Evolutionary conservation across 2,113 vertebrate genomes (phyloP).

Genomic region (Colius striatus): DNA sequence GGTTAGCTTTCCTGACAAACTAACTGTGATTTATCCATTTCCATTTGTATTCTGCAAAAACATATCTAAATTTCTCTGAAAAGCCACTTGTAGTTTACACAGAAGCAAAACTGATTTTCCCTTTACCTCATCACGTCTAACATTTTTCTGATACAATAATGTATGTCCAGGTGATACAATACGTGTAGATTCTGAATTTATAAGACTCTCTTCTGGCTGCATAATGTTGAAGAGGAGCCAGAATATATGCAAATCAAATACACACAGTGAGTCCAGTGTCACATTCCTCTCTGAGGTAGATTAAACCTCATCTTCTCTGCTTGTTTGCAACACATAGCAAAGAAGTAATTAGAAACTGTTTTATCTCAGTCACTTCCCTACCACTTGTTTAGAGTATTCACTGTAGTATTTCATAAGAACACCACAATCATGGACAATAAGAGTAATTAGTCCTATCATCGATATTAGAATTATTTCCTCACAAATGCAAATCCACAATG

Average conservation of each 20-base stretch:
- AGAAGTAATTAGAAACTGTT: slow-evolving; percentile 2
- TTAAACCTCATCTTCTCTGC: slow-evolving; percentile 6
- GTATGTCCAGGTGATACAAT: background rate
- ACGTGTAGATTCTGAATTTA: background rate
- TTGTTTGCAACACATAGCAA: background rate
- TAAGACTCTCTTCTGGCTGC: slow-evolving; percentile 19
- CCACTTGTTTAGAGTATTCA: background rate
- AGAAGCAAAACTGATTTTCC: background rate
- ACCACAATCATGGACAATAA: background rate
- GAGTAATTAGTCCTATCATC: slow-evolving; percentile 7
- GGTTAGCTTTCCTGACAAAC: background rate
- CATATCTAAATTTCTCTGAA: background rate
- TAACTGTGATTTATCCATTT: background rate
- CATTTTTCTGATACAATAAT: background rate
- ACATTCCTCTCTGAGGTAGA: slow-evolving; percentile 11
- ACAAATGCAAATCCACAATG: background rate
- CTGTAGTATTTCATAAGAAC: background rate
- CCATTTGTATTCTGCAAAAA: background rate
- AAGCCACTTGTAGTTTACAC: background rate
- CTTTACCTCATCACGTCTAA: background rate
- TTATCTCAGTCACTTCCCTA: background rate
- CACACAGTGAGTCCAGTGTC: background rate
- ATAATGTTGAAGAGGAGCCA: slow-evolving; percentile 7
- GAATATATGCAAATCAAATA: slow-evolving; percentile 10
- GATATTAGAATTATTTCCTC: slow-evolving; percentile 19